These are phyloP conservation scores for Lycocorax pyrrhopterus DNA, from an alignment of 2,113 vertebrate species.

Conservation along the genomic window DNA sequence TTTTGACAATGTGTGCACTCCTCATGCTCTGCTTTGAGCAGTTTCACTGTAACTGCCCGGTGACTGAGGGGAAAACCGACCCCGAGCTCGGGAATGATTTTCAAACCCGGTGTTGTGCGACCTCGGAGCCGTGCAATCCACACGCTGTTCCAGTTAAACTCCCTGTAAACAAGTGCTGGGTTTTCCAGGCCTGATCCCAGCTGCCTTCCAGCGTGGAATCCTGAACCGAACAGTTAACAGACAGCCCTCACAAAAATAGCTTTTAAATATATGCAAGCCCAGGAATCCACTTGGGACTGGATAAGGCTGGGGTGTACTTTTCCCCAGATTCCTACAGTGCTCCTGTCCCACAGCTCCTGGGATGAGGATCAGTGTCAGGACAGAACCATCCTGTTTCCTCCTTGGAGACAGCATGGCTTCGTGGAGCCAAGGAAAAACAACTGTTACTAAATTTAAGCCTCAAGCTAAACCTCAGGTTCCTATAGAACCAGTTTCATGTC, in stretches of 20 bases:
- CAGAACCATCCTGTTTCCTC: background rate
- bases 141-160: background rate
- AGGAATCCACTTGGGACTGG: background rate
- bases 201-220: background rate
- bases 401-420: background rate
- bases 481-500: background rate
- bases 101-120: background rate
- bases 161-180: background rate
- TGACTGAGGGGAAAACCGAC: background rate
- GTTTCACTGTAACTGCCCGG: background rate
- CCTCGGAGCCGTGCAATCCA: background rate
- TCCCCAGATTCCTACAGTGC: background rate
- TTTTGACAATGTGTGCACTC: accelerated
- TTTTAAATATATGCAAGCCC: background rate
- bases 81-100: background rate
- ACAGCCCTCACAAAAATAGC: background rate
- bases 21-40: background rate
- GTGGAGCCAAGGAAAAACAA: background rate
- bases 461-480: background rate
- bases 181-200: background rate
- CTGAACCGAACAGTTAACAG: background rate
- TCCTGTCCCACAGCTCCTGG: background rate
- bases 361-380: background rate
- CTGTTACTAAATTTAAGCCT: constrained; percentile 29
- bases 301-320: background rate